These are phyloP conservation scores for Aspidapion aeneum DNA, from an alignment of 2,888 invertebrate genomes.

Conservation along the genomic window DNA sequence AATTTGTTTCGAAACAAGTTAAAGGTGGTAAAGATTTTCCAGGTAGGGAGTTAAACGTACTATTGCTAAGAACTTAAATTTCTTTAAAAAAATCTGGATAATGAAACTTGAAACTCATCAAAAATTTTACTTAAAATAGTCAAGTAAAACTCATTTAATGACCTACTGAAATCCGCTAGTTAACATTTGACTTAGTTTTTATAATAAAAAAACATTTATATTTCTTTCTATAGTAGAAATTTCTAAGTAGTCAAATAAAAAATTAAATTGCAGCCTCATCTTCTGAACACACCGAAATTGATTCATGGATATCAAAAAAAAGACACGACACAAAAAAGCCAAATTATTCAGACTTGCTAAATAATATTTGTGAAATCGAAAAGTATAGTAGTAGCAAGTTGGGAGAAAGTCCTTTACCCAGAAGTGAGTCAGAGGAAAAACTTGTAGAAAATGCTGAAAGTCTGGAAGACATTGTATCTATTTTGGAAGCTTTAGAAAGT, in stretches of 20 bases:
- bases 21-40: slow-evolving; percentile 28
- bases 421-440: slow-evolving; percentile 17
- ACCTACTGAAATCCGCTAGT: too few relatives aligned
- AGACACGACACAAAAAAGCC: slow-evolving; percentile 23
- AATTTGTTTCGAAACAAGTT: slow-evolving; percentile 24
- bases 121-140: too few relatives aligned
- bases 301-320: slow-evolving; percentile 39
- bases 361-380: slow-evolving; percentile 35
- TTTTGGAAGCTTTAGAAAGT: slow-evolving; percentile 48
- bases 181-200: too few relatives aligned
- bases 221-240: too few relatives aligned
- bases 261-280: too few relatives aligned
- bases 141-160: too few relatives aligned
- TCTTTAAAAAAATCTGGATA: too few relatives aligned
- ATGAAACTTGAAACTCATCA: too few relatives aligned
- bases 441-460: slow-evolving; percentile 31
- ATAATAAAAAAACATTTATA: too few relatives aligned
- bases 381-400: not conserved
- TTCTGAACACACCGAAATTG: slow-evolving; percentile 28
- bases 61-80: too few relatives aligned
- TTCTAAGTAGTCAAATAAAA: too few relatives aligned
- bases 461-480: slow-evolving; percentile 49
- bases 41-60: slow-evolving; percentile 16
- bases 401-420: not conserved
- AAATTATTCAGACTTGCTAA: slow-evolving; percentile 38